Evolutionary conservation across 2,797 vertebrate species (phyloP), one percentile per base, ranked within the genome.

Genomic region (Erethizon dorsatum): DNA sequence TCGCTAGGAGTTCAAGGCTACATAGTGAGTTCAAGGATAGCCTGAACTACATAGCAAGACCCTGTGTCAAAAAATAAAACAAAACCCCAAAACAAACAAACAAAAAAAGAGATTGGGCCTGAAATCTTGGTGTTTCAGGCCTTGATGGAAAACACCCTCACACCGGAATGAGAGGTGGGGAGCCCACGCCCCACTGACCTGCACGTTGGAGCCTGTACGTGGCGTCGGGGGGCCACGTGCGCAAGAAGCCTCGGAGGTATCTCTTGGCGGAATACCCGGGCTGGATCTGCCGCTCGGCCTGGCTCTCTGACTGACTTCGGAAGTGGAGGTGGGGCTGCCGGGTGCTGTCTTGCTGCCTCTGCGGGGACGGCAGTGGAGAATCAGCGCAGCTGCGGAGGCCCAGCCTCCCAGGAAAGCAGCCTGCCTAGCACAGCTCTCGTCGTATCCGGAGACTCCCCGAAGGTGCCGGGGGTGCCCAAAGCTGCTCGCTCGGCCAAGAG

Each of bases 201-300:
- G 97, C 93, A 65, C 73, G 65, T 0, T 97, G 98, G 37, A 98
- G 96, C 57, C 92, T 97, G 88, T 96, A 90, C 50, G 41, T 73
- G 83, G 94, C 15, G 22, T 57, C 86, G 83, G 95, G 95, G 77
- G 98, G 61, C 96, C 98, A 97, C 31, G 89, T 97, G 82, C 13
- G 10, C 63, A 98, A 96, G 37, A 98, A 96, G 78, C 96, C 97
- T 26, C 97, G 95, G 86, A 98, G 98, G 41, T 98, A 97, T 63
- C 94, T 98, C 96, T 98, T 98, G 92, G 97, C 98, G 0, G 94
- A 98, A 97, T 91, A 98, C 24, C 98, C 98, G 73, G 97, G 97
- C 67, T 97, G 98, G 94, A 98, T 98, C 80, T 97, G 95, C 88
- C 89, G 50, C 52, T 96, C 91, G 57, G 0, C 56, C 77, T 97